Base-by-base conservation (phyloP, 2,888 invertebrate species). In the Nineta flava region DNA sequence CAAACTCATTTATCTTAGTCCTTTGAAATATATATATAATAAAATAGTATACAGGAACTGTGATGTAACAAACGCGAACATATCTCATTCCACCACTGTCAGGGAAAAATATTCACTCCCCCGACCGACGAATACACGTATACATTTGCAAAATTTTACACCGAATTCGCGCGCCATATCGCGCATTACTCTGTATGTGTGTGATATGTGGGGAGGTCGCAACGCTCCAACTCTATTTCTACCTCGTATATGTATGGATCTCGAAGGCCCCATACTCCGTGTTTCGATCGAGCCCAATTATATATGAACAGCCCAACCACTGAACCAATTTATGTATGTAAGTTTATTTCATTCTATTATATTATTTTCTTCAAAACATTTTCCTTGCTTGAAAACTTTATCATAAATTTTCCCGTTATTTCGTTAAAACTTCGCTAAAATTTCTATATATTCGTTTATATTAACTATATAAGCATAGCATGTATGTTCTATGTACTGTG, bases 21-120 rank as follows among this genome's bases (percentile, higher is more conserved):
- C 48, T 48, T 48, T 48, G 48, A 48, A 48, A 48, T 48, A 48
- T 48, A 48, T 48, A 48, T 41, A 41, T 48, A 48, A 48, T 40
- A 12, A 48, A 48, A 48, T 26, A 6, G 26, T 26, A 26, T 26
- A 48, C 41, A 48, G 19, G 41, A 26, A 44, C 21, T 44, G n/a
- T 15, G 42, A 26, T 26, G 26, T 26, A 26, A 26, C 38, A 13
- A n/a, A 17, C 19, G 43, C 43, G 43, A 17, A 17, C n/a, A n/a
- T 17, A 19, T 9, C 43, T 16, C 43, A 43, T 6, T n/a, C 13
- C 43, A 19, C n/a, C n/a, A 19, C 7, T 7, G n/a, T 19, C 43
- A 21, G 16, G 42, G 42, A 43, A 43, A 21, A 43, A 26, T 26
- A 26, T 26, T 26, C 26, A 26, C 4, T 7, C 26, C 7, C 26